These are phyloP conservation scores for Drosophila pseudoananassae DNA, from an alignment of 1,140 invertebrate genomes.

Conservation along the genomic window DNA sequence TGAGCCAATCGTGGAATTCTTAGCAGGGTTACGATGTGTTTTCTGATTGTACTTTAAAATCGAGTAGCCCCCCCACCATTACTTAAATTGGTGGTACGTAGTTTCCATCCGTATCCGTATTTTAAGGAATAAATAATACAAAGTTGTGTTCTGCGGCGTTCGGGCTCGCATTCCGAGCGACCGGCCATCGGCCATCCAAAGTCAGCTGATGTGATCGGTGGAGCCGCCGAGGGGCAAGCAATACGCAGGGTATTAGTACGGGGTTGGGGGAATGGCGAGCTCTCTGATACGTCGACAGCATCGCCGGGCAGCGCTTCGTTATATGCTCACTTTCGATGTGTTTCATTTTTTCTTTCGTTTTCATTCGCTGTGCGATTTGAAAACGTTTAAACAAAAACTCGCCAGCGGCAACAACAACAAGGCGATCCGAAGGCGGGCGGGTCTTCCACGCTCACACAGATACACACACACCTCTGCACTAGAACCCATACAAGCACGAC, in stretches of 20 bases:
- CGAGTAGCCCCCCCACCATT: too few species aligned
- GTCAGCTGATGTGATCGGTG: not conserved
- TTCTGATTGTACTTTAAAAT: too few species aligned
- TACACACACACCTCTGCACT: conserved; percentile 15
- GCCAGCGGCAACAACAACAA: conserved; percentile 45
- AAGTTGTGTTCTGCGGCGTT: conserved; percentile 3
- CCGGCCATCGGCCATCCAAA: conserved; percentile 57
- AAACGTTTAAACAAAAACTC: conserved; percentile 79
- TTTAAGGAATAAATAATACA: too few species aligned
- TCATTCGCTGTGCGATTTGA: conserved; percentile 81
- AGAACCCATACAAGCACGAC: conserved; percentile 36
- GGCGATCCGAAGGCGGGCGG: conserved; percentile 65
- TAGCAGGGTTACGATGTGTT: not conserved
- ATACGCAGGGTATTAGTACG: not conserved
- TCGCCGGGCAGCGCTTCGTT: conserved; percentile 51
- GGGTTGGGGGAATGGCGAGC: conserved; percentile 24
- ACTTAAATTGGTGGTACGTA: too few species aligned
- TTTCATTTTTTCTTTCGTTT: conserved; percentile 83
- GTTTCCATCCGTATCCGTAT: too few species aligned
- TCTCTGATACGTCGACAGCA: conserved; percentile 75
- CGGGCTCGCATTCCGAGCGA: conserved; percentile 13
- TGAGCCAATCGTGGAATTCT: conserved; percentile 73
- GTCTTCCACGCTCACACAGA: conserved; percentile 68
- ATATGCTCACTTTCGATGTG: conserved; percentile 82
- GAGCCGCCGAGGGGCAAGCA: not conserved